Evolutionary conservation across 2,888 invertebrate genomes (phyloP).

Genomic region (Polylopha cassiicola): DNA sequence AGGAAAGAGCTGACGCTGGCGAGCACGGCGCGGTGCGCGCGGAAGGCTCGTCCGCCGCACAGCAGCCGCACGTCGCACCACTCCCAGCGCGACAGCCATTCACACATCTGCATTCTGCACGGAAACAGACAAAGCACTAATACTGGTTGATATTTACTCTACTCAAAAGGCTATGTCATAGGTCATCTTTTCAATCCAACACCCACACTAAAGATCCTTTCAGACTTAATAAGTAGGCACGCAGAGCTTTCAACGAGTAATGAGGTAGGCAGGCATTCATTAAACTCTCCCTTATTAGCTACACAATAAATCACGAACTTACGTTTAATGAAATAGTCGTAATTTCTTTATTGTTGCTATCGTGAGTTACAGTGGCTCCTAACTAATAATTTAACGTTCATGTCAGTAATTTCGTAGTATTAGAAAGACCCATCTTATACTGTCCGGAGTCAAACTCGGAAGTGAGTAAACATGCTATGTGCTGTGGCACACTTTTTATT

Average conservation of each 20-base stretch:
- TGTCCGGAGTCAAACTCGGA: slow-evolving; percentile 35
- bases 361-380: slow-evolving; percentile 7
- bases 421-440: slow-evolving; percentile 36
- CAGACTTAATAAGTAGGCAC: too few species aligned
- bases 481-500: slow-evolving; percentile 60
- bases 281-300: too few species aligned
- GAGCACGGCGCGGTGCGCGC: slow-evolving; percentile 81
- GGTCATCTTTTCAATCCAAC: too few species aligned
- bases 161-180: not conserved
- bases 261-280: too few species aligned
- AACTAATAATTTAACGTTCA: slow-evolving; percentile 9
- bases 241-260: too few species aligned
- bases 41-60: slow-evolving; percentile 79
- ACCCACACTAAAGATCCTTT: too few species aligned
- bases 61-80: slow-evolving; percentile 81
- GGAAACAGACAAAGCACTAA: not conserved
- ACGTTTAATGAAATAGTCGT: not conserved
- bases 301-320: slow-evolving; percentile 4
- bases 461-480: slow-evolving; percentile 50
- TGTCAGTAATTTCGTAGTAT: slow-evolving; percentile 38
- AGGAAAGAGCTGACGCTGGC: slow-evolving; percentile 83
- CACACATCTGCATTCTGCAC: slow-evolving; percentile 53
- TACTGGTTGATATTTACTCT: not conserved
- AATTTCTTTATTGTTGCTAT: slow-evolving; percentile 8
- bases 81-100: slow-evolving; percentile 54